phyloP scores from a whole-genome alignment of 2,888 invertebrate species.

The Drosophila mettleri region DNA sequence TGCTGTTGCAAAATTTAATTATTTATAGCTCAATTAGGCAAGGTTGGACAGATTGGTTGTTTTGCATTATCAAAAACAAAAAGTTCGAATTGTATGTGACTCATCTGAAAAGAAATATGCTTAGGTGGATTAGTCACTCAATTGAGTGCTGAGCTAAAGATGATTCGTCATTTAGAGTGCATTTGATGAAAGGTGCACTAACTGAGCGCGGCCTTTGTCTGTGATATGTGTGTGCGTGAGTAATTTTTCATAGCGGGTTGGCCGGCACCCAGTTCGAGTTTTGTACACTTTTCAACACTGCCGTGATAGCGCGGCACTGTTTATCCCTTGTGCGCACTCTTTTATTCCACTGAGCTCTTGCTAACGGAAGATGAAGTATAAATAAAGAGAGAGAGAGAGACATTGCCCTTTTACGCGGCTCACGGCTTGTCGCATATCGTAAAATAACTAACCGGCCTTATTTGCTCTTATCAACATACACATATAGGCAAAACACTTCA shows the following conservation, averaged over 20 bases:
- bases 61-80: slow-evolving; percentile 22
- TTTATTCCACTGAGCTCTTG: slow-evolving; percentile 15
- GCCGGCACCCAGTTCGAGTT: slow-evolving; percentile 29
- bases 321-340: slow-evolving; percentile 26
- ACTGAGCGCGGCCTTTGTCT: slow-evolving; percentile 13
- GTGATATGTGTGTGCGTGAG: slow-evolving; percentile 6
- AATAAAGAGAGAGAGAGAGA: slow-evolving; percentile 12
- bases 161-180: slow-evolving; percentile 50
- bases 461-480: slow-evolving; percentile 59
- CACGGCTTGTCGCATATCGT: slow-evolving; percentile 12
- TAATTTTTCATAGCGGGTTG: slow-evolving; percentile 26
- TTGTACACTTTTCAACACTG: slow-evolving; percentile 42
- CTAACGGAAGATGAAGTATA: slow-evolving; percentile 16
- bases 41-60: slow-evolving; percentile 33
- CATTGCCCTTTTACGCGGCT: slow-evolving; percentile 11
- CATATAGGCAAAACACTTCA: slow-evolving; percentile 25
- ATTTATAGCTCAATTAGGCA: slow-evolving; percentile 47
- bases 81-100: slow-evolving; percentile 38
- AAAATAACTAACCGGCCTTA: slow-evolving; percentile 40
- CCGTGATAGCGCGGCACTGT: slow-evolving; percentile 28
- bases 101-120: slow-evolving; percentile 29
- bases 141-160: slow-evolving; percentile 24
- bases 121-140: slow-evolving; percentile 57
- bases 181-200: slow-evolving; percentile 51
- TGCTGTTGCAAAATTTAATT: slow-evolving; percentile 32